These are phyloP conservation scores for Dendrolimus pini DNA, from an alignment of 2,888 invertebrate genomes.

Conservation along the genomic window DNA sequence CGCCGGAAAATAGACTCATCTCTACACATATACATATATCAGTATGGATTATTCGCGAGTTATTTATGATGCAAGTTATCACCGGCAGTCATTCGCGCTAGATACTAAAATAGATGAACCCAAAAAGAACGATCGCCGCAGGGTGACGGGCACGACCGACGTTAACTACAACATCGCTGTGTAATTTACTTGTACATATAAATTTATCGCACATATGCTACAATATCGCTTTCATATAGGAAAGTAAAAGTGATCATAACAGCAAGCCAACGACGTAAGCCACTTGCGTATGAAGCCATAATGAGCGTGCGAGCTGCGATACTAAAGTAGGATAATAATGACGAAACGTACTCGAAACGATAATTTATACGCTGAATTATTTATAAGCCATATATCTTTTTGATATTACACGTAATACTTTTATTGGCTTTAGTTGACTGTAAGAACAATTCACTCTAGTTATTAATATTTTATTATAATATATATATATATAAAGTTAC, in stretches of 20 bases:
- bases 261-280: slow-evolving; percentile 12
- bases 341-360: slow-evolving; percentile 8
- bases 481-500: too few species aligned
- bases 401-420: too few species aligned
- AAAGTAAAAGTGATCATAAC: slow-evolving; percentile 24
- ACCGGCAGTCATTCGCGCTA: slow-evolving; percentile 2
- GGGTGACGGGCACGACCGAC: background rate
- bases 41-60: background rate
- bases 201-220: background rate
- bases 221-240: slow-evolving; percentile 21
- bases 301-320: slow-evolving; percentile 15
- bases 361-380: background rate
- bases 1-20: too few species aligned
- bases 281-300: slow-evolving; percentile 14
- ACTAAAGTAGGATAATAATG: slow-evolving; percentile 10
- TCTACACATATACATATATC: too few species aligned
- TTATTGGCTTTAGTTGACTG: too few species aligned
- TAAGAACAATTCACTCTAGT: too few species aligned
- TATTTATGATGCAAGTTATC: background rate
- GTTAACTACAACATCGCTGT: background rate
- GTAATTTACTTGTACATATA: too few species aligned
- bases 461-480: too few species aligned
- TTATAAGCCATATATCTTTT: background rate
- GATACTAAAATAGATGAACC: slow-evolving; percentile 8
- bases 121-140: background rate